These are phyloP conservation scores for Damaliscus lunatus DNA, from an alignment of 2,113 vertebrate genomes.

Conservation along the genomic window DNA sequence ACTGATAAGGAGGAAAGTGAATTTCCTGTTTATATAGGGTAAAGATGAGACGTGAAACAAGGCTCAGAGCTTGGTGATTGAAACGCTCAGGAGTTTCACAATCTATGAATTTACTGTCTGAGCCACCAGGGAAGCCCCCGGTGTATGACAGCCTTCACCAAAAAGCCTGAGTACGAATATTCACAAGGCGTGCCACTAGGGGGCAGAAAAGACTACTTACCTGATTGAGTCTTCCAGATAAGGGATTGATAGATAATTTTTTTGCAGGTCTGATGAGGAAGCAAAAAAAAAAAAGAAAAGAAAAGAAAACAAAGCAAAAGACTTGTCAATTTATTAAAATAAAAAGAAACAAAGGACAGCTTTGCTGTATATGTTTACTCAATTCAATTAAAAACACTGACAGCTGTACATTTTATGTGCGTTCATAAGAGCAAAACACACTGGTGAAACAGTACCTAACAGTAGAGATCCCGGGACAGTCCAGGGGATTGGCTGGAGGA, in stretches of 20 bases:
- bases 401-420: too few species aligned
- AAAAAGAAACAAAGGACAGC: neutral
- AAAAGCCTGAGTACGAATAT: neutral
- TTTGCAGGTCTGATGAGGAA: neutral
- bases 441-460: neutral
- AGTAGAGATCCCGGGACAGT: neutral
- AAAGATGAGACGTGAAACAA: neutral
- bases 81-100: neutral
- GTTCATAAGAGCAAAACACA: neutral
- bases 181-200: neutral
- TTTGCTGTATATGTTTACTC: neutral
- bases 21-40: neutral
- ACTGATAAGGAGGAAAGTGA: neutral
- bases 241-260: neutral
- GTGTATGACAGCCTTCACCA: accelerated
- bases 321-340: neutral
- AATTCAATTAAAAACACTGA: neutral
- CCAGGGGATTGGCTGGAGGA: neutral
- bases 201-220: constrained; percentile 35
- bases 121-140: too few species aligned
- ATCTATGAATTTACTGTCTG: neutral
- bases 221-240: neutral
- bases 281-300: neutral
- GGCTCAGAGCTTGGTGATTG: neutral
- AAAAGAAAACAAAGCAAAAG: neutral